Evolutionary conservation across 2,888 invertebrate genomes (phyloP), one percentile per base, ranked within the genome.

Genomic region (Troglohyphantes excavatus): DNA sequence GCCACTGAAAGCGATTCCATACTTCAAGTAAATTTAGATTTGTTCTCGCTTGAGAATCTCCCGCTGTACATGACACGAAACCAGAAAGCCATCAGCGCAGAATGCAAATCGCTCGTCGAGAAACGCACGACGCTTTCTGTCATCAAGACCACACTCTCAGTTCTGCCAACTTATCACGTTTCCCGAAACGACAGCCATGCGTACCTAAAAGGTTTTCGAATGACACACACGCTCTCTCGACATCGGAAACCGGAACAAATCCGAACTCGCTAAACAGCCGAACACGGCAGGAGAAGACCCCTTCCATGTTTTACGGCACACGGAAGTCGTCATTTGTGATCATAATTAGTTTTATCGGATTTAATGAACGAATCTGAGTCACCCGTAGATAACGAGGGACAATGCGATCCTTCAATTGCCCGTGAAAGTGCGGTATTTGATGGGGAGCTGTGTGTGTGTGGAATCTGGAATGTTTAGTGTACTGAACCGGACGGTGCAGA

Each of bases 171-270:
- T 43, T 26, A 29, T 7, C 23, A 23, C 19, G 26, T 27, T 67
- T 68, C 33, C 29, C 68, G 17, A 33, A 13, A n/a, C n/a, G 27
- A 59, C 59, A 61, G 2, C 39, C 76, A 13, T 26, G 63, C 17
- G n/a, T 78, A 29, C 39, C 23, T 43, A 9, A n/a, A 26, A 65
- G 19, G 19, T 61, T 29, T 75, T 61, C 19, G 21, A 9, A 78
- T 63, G 29, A 33, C 78, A n/a, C 29, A 59, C 78, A 78, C 78
- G 63, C 23, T 33, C 76, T n/a, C 3, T 17, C 39, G 39, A 17
- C 27, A 7, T 5, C 9, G 17, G n/a, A 17, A 78, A 23, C 63
- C 78, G 78, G 78, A 78, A 78, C 78, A 43, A 65, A 78, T 78
- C 78, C 63, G n/a, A n/a, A 65, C 63, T 78, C 43, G 78, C 33